A percentile compares a stretch with the other conserved stretches of the same genome.
Conservation (phyloP, 2,113 vertebrate genomes). For the Etia nguti region DNA sequence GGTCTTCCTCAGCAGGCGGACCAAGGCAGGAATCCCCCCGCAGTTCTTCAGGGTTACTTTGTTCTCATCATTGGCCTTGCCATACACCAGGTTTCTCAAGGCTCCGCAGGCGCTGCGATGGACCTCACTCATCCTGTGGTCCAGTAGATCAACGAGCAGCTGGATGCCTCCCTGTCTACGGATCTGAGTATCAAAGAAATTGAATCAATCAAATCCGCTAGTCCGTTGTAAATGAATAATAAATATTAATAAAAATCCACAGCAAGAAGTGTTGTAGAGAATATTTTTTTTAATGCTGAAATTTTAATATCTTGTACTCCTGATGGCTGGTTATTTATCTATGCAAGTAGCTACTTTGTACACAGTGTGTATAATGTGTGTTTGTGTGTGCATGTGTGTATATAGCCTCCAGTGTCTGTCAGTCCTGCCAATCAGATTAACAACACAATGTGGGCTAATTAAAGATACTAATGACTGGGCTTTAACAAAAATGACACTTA, state of each 20-base stretch:
- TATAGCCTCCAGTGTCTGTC: not conserved
- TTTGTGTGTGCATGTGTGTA: not conserved
- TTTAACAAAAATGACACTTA: constrained; percentile 36
- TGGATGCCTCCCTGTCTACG: constrained; percentile 95
- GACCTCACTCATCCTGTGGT: constrained; percentile 97
- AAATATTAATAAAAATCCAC: not conserved
- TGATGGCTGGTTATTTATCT: not conserved
- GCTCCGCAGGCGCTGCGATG: constrained; percentile 98
- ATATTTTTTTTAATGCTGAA: not conserved
- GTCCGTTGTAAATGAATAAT: not conserved
- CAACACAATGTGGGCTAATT: constrained; percentile 29
- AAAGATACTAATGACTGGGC: constrained; percentile 35
- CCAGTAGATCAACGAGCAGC: constrained; percentile 92
- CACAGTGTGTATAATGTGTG: not conserved
- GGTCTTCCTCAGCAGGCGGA: constrained; percentile 92
- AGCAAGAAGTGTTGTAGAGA: not conserved
- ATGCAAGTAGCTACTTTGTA: not conserved
- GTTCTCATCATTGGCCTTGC: constrained; percentile 97
- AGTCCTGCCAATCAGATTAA: constrained; percentile 31
- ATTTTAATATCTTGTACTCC: not conserved
- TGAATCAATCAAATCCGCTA: not conserved
- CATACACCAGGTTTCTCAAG: constrained; percentile 94
- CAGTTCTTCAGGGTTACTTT: constrained; percentile 98
- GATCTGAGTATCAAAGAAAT: constrained; percentile 75
- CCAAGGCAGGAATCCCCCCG: constrained; percentile 93